A percentile compares a stretch with the other conserved stretches of the same genome.
These are phyloP conservation scores for Carcina quercana DNA, from an alignment of 2,888 invertebrate genomes.

Conservation along the genomic window DNA sequence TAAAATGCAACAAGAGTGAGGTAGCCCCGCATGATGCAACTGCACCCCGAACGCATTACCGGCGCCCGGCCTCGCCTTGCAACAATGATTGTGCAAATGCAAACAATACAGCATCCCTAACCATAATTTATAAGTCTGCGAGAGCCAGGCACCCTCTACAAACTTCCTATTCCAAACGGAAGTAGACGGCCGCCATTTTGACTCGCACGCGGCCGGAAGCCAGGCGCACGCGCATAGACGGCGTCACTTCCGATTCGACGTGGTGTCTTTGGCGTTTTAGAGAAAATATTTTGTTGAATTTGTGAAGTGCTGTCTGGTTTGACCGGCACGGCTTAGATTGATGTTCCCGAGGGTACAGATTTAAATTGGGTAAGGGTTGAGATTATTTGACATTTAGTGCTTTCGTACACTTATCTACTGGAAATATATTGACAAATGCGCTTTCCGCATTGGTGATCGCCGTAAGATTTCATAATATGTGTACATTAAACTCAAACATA, in stretches of 20 bases:
- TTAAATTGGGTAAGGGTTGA: not conserved
- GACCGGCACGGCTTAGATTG: slow-evolving; percentile 1
- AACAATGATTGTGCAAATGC: slow-evolving; percentile 45
- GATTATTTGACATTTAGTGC: not conserved
- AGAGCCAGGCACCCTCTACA: slow-evolving; percentile 42
- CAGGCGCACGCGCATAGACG: slow-evolving; percentile 62
- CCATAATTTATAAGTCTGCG: slow-evolving; percentile 54
- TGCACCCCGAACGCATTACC: not conserved
- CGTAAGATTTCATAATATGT: too few species aligned
- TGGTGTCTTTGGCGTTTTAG: slow-evolving; percentile 49
- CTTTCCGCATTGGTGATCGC: too few species aligned
- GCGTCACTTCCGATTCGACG: slow-evolving; percentile 54
- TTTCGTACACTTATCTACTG: too few species aligned
- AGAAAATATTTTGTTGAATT: slow-evolving; percentile 52
- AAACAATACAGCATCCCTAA: slow-evolving; percentile 51
- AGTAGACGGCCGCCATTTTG: slow-evolving; percentile 68
- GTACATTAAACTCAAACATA: too few species aligned
- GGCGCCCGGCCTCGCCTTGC: not conserved
- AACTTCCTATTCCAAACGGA: slow-evolving; percentile 50
- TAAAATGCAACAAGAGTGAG: too few species aligned
- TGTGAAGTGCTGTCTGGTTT: slow-evolving; percentile 19
- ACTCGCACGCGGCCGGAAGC: slow-evolving; percentile 66
- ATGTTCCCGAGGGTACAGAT: not conserved
- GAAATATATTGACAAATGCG: too few species aligned
- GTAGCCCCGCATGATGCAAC: too few species aligned